Percentiles rank a stretch among this genome's conserved stretches.
These are phyloP conservation scores for Trematomus bernacchii DNA, from an alignment of 2,797 vertebrate species.

Conservation along the genomic window DNA sequence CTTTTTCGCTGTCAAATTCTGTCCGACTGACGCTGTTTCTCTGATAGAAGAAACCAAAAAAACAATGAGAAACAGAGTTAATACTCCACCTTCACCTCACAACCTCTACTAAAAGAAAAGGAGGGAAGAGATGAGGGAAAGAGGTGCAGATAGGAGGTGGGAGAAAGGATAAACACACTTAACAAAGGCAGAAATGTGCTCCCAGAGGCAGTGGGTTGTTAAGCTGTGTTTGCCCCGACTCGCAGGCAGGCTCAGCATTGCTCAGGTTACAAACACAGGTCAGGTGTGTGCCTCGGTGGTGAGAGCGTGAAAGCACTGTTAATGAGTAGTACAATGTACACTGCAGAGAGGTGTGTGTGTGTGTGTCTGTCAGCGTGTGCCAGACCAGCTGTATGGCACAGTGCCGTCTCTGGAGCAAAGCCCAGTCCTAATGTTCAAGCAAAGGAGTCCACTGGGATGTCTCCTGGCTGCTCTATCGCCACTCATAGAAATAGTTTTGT, in stretches of 20 bases:
- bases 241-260: constrained; percentile 65
- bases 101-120: constrained; percentile 47
- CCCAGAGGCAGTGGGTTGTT: constrained; percentile 73
- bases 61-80: constrained; percentile 6
- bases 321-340: constrained; percentile 65
- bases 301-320: constrained; percentile 55
- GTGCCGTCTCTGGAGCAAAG: constrained; percentile 76
- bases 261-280: constrained; percentile 81
- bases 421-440: constrained; percentile 74
- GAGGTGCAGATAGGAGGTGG: constrained; percentile 35
- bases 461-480: constrained; percentile 58
- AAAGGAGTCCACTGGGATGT: constrained; percentile 72
- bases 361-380: constrained; percentile 63
- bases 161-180: constrained; percentile 69
- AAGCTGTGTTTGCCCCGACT: constrained; percentile 76
- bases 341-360: constrained; percentile 39
- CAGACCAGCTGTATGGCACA: constrained; percentile 82
- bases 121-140: constrained; percentile 49
- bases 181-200: constrained; percentile 79
- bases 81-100: constrained; percentile 60
- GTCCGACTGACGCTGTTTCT: constrained; percentile 23
- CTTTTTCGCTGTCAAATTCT: constrained; percentile 38
- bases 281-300: constrained; percentile 66
- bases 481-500: constrained; percentile 35
- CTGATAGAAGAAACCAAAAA: background rate